Conservation (phyloP, 2,113 vertebrate species). For the Panthera tigris region DNA sequence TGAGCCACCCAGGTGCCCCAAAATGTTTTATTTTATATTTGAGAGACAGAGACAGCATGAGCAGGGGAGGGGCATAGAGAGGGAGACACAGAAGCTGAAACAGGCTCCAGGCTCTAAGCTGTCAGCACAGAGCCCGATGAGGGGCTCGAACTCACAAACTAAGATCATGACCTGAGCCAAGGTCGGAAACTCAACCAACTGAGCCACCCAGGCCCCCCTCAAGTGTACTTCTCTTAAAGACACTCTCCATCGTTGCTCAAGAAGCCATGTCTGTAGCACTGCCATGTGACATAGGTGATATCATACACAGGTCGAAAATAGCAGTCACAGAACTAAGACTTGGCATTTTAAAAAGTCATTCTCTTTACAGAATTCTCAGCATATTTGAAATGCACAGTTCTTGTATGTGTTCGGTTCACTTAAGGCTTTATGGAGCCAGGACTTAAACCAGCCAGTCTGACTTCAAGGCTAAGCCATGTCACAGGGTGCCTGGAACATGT, state of each 20-base stretch:
- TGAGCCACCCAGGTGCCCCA: too few species aligned
- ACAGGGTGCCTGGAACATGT: fast-evolving
- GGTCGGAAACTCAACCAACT: too few species aligned
- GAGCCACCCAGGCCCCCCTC: not conserved
- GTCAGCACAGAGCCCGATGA: too few species aligned
- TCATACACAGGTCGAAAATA: not conserved
- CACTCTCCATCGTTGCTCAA: not conserved
- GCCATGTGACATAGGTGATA: not conserved
- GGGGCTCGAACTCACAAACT: too few species aligned
- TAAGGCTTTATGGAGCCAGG: not conserved
- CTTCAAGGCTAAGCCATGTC: not conserved
- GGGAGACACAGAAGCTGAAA: too few species aligned
- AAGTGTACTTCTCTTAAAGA: not conserved
- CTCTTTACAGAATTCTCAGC: not conserved
- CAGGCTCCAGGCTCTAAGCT: too few species aligned
- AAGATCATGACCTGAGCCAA: too few species aligned
- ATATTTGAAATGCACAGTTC: not conserved
- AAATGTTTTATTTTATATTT: too few species aligned
- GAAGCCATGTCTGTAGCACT: not conserved
- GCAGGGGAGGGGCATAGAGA: too few species aligned
- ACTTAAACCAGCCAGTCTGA: not conserved
- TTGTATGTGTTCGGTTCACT: not conserved
- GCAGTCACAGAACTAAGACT: not conserved
- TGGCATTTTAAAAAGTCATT: conserved; percentile 18
- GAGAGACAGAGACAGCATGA: too few species aligned